Percentiles rank a stretch among this genome's conserved stretches.
phyloP scores from a whole-genome alignment of 2,113 vertebrate genomes.

The Syrrhaptes paradoxus region DNA sequence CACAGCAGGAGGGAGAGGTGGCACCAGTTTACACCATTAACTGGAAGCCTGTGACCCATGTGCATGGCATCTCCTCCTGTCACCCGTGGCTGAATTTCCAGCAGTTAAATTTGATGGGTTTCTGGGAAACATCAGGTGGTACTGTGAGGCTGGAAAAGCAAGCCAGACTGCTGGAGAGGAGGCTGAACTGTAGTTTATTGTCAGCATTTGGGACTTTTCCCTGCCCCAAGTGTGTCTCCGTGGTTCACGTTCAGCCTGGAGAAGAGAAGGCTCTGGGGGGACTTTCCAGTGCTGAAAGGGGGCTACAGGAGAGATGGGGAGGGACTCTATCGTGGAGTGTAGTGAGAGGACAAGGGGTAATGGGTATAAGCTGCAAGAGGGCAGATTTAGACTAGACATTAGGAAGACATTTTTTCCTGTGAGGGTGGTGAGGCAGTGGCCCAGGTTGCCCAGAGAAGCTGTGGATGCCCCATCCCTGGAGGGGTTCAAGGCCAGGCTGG shows the following conservation, averaged over 20 bases:
- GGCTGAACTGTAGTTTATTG: neutral
- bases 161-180: neutral
- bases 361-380: too few relatives aligned
- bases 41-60: neutral
- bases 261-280: too few relatives aligned
- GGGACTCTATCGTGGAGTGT: too few relatives aligned
- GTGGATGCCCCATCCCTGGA: too few relatives aligned
- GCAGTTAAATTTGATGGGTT: neutral
- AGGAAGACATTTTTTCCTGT: too few relatives aligned
- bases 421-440: too few relatives aligned
- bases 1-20: neutral
- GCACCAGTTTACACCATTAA: neutral
- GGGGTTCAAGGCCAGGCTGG: too few relatives aligned
- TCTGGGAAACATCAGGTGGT: neutral
- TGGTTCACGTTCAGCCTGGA: neutral
- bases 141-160: neutral
- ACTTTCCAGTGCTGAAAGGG: neutral
- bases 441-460: too few relatives aligned
- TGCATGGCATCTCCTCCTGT: neutral
- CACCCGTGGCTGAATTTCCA: neutral
- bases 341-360: too few relatives aligned
- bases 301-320: too few relatives aligned
- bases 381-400: too few relatives aligned
- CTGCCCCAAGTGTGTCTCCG: neutral
- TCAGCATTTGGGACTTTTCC: neutral